Evolutionary conservation across 2,888 invertebrate species (phyloP).

Genomic region (Noctuana brunneofusca): DNA sequence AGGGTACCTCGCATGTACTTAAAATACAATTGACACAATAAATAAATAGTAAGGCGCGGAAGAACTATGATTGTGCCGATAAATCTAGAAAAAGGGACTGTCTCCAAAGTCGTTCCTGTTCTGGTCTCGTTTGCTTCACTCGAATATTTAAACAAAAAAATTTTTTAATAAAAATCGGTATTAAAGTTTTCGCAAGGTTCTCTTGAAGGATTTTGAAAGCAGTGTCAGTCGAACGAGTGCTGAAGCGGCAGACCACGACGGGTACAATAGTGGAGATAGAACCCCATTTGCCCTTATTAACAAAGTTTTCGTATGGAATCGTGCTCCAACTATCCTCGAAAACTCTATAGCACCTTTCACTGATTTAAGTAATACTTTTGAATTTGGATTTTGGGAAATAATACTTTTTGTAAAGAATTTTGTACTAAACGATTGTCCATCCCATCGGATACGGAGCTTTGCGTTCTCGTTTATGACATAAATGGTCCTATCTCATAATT

Average conservation of each 20-base stretch:
- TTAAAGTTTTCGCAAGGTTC: background rate
- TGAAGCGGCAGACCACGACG: background rate
- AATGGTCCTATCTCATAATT: constrained; percentile 81
- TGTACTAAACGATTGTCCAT: constrained; percentile 75
- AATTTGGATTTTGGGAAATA: constrained; percentile 78
- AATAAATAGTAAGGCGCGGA: constrained; percentile 64
- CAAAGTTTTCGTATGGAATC: constrained; percentile 44
- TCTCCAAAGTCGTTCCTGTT: background rate
- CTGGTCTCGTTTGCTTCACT: background rate
- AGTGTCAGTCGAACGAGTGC: no score
- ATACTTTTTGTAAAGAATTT: constrained; percentile 77
- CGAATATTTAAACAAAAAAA: background rate
- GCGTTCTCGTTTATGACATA: constrained; percentile 60
- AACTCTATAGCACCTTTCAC: constrained; percentile 63
- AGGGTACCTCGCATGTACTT: constrained; percentile 39
- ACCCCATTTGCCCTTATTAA: constrained; percentile 31
- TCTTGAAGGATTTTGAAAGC: background rate
- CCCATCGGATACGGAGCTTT: constrained; percentile 61
- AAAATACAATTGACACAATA: constrained; percentile 61
- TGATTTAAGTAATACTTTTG: constrained; percentile 73
- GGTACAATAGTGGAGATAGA: background rate
- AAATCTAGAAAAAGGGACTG: constrained; percentile 35
- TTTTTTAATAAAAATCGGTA: background rate
- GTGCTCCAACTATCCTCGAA: constrained; percentile 55
- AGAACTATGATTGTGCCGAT: constrained; percentile 70